Percentiles rank a stretch among this genome's conserved stretches.
Evolutionary conservation across 2,888 invertebrate species (phyloP).

Genomic region (Drosophila diplacantha): DNA sequence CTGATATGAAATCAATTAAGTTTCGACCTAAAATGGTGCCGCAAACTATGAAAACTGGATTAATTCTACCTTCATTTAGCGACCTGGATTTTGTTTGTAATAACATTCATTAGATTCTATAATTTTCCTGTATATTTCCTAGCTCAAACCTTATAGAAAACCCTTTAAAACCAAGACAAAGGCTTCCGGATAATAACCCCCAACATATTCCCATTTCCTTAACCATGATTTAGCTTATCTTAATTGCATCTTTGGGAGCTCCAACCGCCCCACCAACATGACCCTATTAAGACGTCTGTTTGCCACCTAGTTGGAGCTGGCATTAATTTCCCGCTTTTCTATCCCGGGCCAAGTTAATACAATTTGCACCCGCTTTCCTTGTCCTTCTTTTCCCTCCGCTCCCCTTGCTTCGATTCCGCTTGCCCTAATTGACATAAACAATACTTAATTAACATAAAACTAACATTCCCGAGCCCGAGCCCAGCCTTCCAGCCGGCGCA

Average conservation of each 20-base stretch:
- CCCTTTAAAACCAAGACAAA: not conserved
- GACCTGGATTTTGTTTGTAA: too few relatives aligned
- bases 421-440: conserved; percentile 67
- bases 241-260: conserved; percentile 26
- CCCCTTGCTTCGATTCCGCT: conserved; percentile 1
- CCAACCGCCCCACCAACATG: not conserved
- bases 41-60: too few relatives aligned
- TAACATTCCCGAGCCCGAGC: conserved; percentile 55
- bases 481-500: conserved; percentile 3
- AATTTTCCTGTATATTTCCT: not conserved
- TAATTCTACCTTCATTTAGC: too few relatives aligned
- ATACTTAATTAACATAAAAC: conserved; percentile 71
- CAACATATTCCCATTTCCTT: not conserved
- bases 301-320: conserved; percentile 21
- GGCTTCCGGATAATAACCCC: not conserved
- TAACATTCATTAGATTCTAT: not conserved
- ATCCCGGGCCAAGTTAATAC: conserved; percentile 20
- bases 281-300: conserved; percentile 28
- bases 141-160: not conserved
- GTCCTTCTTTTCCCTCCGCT: not conserved
- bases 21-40: too few relatives aligned
- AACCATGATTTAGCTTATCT: conserved; percentile 18
- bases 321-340: conserved; percentile 36
- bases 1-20: too few relatives aligned
- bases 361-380: conserved; percentile 20